These are phyloP conservation scores for Tillus elongatus DNA, from an alignment of 2,888 invertebrate genomes.

Conservation along the genomic window DNA sequence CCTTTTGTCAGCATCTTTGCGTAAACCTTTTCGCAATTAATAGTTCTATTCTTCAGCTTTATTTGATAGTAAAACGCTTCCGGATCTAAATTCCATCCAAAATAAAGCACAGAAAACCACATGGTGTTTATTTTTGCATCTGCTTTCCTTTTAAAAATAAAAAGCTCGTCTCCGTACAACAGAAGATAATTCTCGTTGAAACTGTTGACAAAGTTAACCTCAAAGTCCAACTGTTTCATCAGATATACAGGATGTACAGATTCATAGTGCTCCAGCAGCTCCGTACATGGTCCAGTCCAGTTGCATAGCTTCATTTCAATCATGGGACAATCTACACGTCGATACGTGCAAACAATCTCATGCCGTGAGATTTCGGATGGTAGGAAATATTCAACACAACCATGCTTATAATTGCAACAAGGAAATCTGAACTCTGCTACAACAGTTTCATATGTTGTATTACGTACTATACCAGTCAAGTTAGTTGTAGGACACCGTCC, in stretches of 20 bases:
- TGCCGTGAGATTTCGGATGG: slow-evolving; percentile 25
- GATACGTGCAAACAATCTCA: slow-evolving; percentile 28
- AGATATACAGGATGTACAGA: slow-evolving; percentile 26
- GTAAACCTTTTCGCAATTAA: not conserved
- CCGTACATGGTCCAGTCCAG: slow-evolving; percentile 28
- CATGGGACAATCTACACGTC: slow-evolving; percentile 23
- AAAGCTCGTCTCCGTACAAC: slow-evolving; percentile 26
- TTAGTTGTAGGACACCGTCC: slow-evolving; percentile 28
- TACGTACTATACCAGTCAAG: slow-evolving; percentile 21
- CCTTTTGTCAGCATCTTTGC: slow-evolving; percentile 1
- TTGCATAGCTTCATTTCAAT: slow-evolving; percentile 23
- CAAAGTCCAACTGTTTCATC: slow-evolving; percentile 28
- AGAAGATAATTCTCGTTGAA: slow-evolving; percentile 31
- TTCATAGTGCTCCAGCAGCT: slow-evolving; percentile 30
- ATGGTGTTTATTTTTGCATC: slow-evolving; percentile 23
- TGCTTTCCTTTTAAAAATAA: slow-evolving; percentile 27
- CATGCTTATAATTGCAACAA: slow-evolving; percentile 26
- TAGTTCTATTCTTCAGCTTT: not conserved
- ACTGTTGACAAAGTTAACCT: slow-evolving; percentile 31
- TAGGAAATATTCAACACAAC: slow-evolving; percentile 27
- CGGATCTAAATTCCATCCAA: slow-evolving; percentile 19
- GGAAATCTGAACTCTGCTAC: slow-evolving; percentile 29
- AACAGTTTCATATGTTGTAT: slow-evolving; percentile 27
- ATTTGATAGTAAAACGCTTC: not conserved
- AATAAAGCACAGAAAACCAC: slow-evolving; percentile 25